phyloP scores from a whole-genome alignment of 1,140 invertebrate species.

The Araneus ventricosus region DNA sequence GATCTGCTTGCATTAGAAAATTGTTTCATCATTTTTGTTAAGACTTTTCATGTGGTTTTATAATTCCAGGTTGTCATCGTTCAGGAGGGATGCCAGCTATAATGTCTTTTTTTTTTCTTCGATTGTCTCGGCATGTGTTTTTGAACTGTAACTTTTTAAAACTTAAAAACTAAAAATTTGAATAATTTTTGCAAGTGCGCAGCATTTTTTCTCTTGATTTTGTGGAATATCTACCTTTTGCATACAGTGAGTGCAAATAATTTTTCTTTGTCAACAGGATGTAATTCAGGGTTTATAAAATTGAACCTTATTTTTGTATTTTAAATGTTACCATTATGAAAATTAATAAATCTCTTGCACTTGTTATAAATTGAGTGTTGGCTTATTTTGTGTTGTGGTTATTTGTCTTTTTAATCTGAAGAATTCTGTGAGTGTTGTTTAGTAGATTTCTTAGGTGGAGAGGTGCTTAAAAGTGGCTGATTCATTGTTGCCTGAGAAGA shows the following conservation, averaged over 20 bases:
- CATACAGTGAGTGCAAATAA: constrained; percentile 41
- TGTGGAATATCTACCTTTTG: constrained; percentile 38
- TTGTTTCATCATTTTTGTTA: constrained; percentile 49
- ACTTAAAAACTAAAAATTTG: constrained; percentile 38
- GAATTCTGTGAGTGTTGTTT: not conserved
- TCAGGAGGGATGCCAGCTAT: constrained; percentile 50
- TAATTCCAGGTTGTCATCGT: constrained; percentile 71
- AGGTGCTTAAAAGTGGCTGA: not conserved
- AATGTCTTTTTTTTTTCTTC: constrained; percentile 20
- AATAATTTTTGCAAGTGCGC: constrained; percentile 50
- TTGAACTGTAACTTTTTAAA: constrained; percentile 61
- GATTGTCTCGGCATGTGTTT: constrained; percentile 54
- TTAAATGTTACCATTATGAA: constrained; percentile 67
- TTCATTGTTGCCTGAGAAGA: not conserved
- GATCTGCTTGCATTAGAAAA: constrained; percentile 32
- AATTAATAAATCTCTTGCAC: constrained; percentile 68
- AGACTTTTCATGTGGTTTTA: constrained; percentile 5
- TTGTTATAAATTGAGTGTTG: constrained; percentile 43
- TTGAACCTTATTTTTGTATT: constrained; percentile 70
- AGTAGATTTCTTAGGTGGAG: not conserved
- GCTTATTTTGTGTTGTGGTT: constrained; percentile 30
- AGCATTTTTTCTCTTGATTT: not conserved
- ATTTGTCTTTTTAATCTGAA: not conserved
- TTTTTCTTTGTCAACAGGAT: constrained; percentile 13
- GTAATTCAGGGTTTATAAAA: constrained; percentile 65